Evolutionary conservation across 2,888 invertebrate genomes (phyloP).

Genomic region (Eupithecia vulgata): DNA sequence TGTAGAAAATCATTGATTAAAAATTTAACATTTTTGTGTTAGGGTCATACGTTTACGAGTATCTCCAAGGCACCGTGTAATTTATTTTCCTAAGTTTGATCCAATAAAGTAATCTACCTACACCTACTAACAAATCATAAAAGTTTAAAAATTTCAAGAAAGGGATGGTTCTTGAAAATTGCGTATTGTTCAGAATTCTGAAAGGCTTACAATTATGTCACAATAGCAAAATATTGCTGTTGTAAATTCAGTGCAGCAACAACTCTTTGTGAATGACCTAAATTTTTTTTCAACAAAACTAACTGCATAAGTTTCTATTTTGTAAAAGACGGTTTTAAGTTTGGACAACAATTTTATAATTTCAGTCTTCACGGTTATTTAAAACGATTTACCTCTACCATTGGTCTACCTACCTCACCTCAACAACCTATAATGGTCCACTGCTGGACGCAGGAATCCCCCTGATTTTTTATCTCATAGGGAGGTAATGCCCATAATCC

Average conservation of each 20-base stretch:
- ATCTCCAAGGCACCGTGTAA: neutral
- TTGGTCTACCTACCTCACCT: no score
- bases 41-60: no score
- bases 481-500: no score
- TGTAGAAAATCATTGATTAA: neutral
- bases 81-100: neutral
- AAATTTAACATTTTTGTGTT: no score
- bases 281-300: slow-evolving; percentile 1
- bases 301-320: neutral
- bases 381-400: neutral
- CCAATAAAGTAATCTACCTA: neutral
- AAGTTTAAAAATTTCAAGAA: neutral
- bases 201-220: neutral
- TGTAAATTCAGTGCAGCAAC: neutral
- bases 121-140: neutral
- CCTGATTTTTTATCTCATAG: no score
- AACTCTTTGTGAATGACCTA: neutral
- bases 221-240: neutral
- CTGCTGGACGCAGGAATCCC: no score
- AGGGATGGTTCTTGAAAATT: neutral
- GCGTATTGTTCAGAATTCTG: neutral
- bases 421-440: no score
- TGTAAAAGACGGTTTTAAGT: neutral
- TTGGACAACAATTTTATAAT: neutral
- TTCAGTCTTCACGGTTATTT: neutral